Evolutionary conservation across 1,140 invertebrate species (phyloP).

Genomic region (Leptinotarsa lineolata): DNA sequence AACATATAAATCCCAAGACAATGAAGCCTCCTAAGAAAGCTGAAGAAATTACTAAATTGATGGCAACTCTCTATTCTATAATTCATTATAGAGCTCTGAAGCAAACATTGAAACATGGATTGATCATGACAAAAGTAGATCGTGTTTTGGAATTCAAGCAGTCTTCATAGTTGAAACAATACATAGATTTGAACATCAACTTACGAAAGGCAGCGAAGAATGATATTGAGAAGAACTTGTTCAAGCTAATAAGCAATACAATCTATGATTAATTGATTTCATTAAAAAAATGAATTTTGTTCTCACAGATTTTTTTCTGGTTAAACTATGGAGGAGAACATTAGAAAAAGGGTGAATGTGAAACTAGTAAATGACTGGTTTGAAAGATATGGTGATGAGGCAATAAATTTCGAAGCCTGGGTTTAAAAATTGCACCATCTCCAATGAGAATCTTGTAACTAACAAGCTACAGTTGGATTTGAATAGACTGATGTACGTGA

Average conservation of each 20-base stretch:
- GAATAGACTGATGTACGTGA: no score
- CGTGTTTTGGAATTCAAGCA: slow-evolving; percentile 53
- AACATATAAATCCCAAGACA: slow-evolving; percentile 39
- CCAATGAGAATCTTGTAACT: no score
- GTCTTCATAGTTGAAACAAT: slow-evolving; percentile 49
- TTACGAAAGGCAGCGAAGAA: slow-evolving; percentile 45
- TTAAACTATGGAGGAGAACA: background rate
- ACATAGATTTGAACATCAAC: slow-evolving; percentile 53
- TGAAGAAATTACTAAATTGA: slow-evolving; percentile 22
- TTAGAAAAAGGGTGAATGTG: background rate
- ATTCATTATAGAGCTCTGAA: slow-evolving; percentile 52
- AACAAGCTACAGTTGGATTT: no score
- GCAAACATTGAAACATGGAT: slow-evolving; percentile 47
- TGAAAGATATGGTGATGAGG: no score
- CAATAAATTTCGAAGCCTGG: no score
- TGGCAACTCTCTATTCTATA: no score
- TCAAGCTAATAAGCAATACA: slow-evolving; percentile 59
- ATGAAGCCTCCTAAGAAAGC: slow-evolving; percentile 47
- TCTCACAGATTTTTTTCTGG: background rate
- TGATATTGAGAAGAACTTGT: slow-evolving; percentile 56
- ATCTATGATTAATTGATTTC: slow-evolving; percentile 49
- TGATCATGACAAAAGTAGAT: slow-evolving; percentile 51
- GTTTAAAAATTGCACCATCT: no score
- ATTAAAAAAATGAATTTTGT: background rate
- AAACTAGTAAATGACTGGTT: background rate